Conservation (phyloP, 2,888 invertebrate genomes). For the Aromia moschata region DNA sequence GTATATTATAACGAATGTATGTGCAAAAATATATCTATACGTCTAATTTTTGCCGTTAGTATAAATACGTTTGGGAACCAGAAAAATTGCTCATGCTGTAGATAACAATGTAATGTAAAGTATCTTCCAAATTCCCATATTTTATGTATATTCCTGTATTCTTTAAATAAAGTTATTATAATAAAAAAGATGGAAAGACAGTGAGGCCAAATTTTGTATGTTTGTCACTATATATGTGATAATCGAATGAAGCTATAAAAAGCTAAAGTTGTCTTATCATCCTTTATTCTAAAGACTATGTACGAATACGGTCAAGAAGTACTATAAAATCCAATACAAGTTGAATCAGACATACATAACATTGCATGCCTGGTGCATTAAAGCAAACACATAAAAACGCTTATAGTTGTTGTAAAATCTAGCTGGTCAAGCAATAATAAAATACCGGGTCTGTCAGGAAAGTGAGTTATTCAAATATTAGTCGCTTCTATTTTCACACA, state of each 20-base stretch:
- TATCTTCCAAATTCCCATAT: slow-evolving; percentile 17
- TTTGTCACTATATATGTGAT: background rate
- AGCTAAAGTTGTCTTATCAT: background rate
- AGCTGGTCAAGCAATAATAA: slow-evolving; percentile 33
- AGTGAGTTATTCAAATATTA: background rate
- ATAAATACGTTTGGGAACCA: slow-evolving; percentile 61
- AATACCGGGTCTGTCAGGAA: slow-evolving; percentile 5
- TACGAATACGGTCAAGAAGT: slow-evolving; percentile 33
- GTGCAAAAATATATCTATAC: slow-evolving; percentile 48
- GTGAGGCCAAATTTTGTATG: slow-evolving; percentile 1
- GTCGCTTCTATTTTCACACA: background rate
- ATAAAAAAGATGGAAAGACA: background rate
- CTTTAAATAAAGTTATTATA: slow-evolving; percentile 7
- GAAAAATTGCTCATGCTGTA: slow-evolving; percentile 62
- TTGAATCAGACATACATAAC: slow-evolving; percentile 22
- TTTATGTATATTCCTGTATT: slow-evolving; percentile 12
- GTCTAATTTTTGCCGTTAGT: slow-evolving; percentile 57
- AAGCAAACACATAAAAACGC: slow-evolving; percentile 27
- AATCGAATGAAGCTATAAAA: too few species aligned
- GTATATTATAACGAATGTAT: slow-evolving; percentile 39
- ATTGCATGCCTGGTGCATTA: slow-evolving; percentile 31
- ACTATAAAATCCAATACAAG: slow-evolving; percentile 53
- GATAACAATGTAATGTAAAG: slow-evolving; percentile 47
- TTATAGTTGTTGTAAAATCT: slow-evolving; percentile 31
- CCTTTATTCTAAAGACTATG: background rate